phyloP scores from a whole-genome alignment of 2,797 vertebrate genomes.

The Florisuga fusca region DNA sequence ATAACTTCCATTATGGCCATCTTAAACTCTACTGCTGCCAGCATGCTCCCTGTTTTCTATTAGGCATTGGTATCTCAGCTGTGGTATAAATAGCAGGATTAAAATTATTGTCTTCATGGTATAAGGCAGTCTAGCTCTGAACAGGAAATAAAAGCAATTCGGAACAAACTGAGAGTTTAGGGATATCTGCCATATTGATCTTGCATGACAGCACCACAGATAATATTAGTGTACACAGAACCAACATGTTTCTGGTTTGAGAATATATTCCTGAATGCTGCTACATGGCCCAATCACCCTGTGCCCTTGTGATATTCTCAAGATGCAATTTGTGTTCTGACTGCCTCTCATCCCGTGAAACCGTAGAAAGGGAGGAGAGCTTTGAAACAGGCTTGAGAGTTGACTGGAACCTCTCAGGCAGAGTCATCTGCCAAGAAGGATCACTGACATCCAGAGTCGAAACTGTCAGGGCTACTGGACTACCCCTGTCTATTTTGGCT shows the following conservation, averaged over 20 bases:
- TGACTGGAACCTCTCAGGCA: not conserved
- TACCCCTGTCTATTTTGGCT: not conserved
- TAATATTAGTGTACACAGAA: not conserved
- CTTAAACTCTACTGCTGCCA: not conserved
- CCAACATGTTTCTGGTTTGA: not conserved
- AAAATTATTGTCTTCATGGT: not conserved
- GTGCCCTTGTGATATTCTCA: not conserved
- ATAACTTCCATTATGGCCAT: not conserved
- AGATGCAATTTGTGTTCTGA: not conserved
- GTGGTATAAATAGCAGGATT: not conserved
- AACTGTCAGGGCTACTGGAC: not conserved
- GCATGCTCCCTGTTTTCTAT: not conserved
- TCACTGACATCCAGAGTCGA: not conserved
- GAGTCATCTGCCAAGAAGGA: not conserved
- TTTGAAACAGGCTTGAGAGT: not conserved
- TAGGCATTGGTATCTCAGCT: not conserved
- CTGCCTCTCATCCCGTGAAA: not conserved
- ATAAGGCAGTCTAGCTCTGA: not conserved
- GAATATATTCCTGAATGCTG: not conserved
- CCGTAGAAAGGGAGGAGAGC: not conserved
- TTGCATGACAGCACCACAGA: rapidly evolving
- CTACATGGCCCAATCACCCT: not conserved
- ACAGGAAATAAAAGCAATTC: not conserved
- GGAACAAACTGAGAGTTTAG: not conserved
- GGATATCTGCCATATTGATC: not conserved